Percentiles rank a stretch among this genome's conserved stretches.
phyloP scores from a whole-genome alignment of 2,797 vertebrate genomes.

The Yasuhikotakia modesta region DNA sequence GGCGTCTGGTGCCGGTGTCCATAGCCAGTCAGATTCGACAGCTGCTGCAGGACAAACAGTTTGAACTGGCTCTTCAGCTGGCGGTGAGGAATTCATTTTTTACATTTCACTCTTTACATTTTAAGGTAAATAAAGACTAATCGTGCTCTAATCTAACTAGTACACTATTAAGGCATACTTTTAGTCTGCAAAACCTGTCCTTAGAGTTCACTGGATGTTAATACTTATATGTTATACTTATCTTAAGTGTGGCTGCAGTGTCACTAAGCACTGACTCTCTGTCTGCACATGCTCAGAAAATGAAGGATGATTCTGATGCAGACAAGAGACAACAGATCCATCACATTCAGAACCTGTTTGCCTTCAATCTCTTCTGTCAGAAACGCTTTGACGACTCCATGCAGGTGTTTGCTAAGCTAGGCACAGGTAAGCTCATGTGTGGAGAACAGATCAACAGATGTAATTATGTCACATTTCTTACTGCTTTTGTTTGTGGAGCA shows the following conservation, averaged over 20 bases:
- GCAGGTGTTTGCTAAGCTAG: conserved; percentile 97
- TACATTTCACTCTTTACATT: background rate
- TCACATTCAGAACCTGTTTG: conserved; percentile 98
- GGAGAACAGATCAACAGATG: background rate
- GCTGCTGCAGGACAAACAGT: conserved; percentile 97
- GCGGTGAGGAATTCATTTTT: conserved; percentile 80
- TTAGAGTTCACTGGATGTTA: too few species aligned
- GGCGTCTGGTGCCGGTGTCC: conserved; percentile 95
- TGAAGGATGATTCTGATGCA: conserved; percentile 97
- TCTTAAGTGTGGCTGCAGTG: background rate
- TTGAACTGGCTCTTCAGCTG: conserved; percentile 94
- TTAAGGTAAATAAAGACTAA: too few species aligned
- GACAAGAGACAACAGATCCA: conserved; percentile 97
- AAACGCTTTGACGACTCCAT: conserved; percentile 98
- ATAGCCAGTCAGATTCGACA: conserved; percentile 96
- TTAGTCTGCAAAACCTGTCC: too few species aligned
- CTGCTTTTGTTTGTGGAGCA: too few species aligned
- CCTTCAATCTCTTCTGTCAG: conserved; percentile 98
- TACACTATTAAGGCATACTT: too few species aligned
- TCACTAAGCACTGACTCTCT: background rate
- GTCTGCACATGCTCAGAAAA: conserved; percentile 78
- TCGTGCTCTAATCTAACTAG: too few species aligned
- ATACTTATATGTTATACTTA: background rate
- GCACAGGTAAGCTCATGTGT: conserved; percentile 84
- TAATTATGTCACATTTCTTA: too few species aligned